Conservation (phyloP, 1,140 invertebrate species). For the Acromyrmex heyeri region DNA sequence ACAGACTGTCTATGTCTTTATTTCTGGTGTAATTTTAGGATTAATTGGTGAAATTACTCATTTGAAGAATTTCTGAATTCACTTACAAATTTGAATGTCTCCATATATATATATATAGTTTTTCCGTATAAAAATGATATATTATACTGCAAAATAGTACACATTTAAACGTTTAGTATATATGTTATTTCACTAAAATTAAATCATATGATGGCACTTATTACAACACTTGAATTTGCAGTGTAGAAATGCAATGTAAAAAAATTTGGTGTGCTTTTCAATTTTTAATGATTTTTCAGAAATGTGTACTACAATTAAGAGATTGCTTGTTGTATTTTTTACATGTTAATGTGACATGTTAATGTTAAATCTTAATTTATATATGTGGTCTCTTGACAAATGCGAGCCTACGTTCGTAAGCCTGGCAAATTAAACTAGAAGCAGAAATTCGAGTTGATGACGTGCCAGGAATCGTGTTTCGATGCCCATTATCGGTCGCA, state of each 20-base stretch:
- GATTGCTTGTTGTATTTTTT: too few relatives aligned
- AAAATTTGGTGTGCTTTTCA: neutral
- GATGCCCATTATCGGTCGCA: slow-evolving; percentile 31
- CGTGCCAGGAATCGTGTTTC: neutral
- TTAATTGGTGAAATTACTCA: neutral
- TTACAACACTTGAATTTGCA: too few relatives aligned
- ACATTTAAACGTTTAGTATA: too few relatives aligned
- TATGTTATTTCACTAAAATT: too few relatives aligned
- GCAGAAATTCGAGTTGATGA: slow-evolving; percentile 1
- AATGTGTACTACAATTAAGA: neutral
- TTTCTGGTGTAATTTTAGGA: neutral
- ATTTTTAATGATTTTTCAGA: neutral
- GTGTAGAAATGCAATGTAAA: neutral
- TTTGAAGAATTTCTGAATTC: neutral
- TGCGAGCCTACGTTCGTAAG: neutral
- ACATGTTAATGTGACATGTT: too few relatives aligned
- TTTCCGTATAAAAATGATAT: too few relatives aligned
- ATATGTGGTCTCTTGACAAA: neutral
- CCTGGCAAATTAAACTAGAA: neutral
- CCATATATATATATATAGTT: too few relatives aligned
- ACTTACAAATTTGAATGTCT: too few relatives aligned
- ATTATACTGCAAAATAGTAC: too few relatives aligned
- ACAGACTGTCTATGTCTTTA: neutral
- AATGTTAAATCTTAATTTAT: neutral
- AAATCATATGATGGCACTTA: too few relatives aligned